Base-by-base conservation (phyloP, 2,797 vertebrate species). In the Syndactyla subalaris region DNA sequence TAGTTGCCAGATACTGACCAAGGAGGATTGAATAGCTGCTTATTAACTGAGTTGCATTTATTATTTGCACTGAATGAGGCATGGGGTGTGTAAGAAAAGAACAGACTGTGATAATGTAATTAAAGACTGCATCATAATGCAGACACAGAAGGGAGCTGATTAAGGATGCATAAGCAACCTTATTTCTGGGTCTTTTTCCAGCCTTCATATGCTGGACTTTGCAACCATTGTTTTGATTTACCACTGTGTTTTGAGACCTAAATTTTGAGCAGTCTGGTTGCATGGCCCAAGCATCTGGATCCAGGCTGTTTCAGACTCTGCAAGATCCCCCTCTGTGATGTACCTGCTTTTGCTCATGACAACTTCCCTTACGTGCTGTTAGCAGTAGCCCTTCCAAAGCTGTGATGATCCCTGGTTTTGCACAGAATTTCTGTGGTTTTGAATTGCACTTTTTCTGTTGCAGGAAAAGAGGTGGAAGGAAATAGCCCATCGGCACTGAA, bases 391-490 rank as follows among this genome's bases (percentile, higher is more conserved):
- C 43, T 88, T 75, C 66, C 59, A 80, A 49, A 32, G 30, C 61
- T 18, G 5, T 10, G 29, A 34, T 14, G 13, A 70, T 18, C 48
- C 23, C n/a, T 4, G 6, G 10, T 76, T 79, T 75, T 70, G 38
- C 30, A 36, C 38, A 75, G n/a, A 82, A 67, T 82, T 89, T 59
- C 6, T 34, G 45, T 79, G 19, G 58, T 73, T 86, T 92, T 95
- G 59, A 88, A 54, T 84, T 36, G 14, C 24, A 2, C 67, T 45
- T 11, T 68, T 96, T 96, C 39, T 96, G 45, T 98, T 98, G 55
- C 98, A 99, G 99, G 99, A 96, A 99, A 98, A 97, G 99, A 99
- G 14, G 97, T 98, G 94, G 99, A 99, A 97, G 98, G 97, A 94
- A 98, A 98, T 49, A 96, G 96, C 39, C 97, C 97, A 9, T 89